Evolutionary conservation across 2,888 invertebrate species (phyloP).

Genomic region (Scaptomyza polygonia): DNA sequence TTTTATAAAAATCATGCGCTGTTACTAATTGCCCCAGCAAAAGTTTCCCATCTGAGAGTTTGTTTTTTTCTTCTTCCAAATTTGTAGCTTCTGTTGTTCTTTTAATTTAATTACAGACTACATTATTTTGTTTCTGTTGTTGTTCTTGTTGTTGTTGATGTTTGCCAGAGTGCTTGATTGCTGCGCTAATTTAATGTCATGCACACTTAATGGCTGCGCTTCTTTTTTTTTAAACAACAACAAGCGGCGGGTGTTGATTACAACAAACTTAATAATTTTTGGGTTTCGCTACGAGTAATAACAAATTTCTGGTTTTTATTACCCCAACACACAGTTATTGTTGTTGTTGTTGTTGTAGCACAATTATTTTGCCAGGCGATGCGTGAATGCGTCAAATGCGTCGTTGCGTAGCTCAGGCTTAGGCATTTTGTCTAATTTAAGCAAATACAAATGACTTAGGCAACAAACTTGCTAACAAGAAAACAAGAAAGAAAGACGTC

Average conservation of each 20-base stretch:
- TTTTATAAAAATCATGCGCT: conserved; percentile 57
- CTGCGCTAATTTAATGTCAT: conserved; percentile 74
- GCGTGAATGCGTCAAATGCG: conserved; percentile 71
- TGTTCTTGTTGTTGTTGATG: conserved; percentile 11
- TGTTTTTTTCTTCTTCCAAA: too few species aligned
- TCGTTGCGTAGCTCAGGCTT: conserved; percentile 45
- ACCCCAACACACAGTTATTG: conserved; percentile 45
- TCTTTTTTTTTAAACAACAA: conserved; percentile 23
- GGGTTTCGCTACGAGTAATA: conserved; percentile 17
- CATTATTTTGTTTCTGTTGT: conserved; percentile 36
- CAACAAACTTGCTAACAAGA: conserved; percentile 41
- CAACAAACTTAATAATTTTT: conserved; percentile 50
- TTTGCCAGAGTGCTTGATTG: conserved; percentile 47
- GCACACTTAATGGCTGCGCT: conserved; percentile 58
- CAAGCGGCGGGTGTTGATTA: conserved; percentile 69
- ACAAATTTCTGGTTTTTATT: conserved; percentile 59
- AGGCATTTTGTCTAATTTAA: conserved; percentile 39
- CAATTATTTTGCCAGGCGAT: conserved; percentile 70
- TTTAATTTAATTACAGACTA: conserved; percentile 71
- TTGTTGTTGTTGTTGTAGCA: conserved; percentile 29
- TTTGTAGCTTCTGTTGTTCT: conserved; percentile 43
- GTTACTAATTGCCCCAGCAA: conserved; percentile 67
- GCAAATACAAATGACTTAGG: conserved; percentile 42
- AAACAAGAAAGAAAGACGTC: conserved; percentile 21
- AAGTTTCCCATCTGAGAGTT: conserved; percentile 30